Evolutionary conservation across 2,113 vertebrate species (phyloP).

Genomic region (Tamias sibiricus): DNA sequence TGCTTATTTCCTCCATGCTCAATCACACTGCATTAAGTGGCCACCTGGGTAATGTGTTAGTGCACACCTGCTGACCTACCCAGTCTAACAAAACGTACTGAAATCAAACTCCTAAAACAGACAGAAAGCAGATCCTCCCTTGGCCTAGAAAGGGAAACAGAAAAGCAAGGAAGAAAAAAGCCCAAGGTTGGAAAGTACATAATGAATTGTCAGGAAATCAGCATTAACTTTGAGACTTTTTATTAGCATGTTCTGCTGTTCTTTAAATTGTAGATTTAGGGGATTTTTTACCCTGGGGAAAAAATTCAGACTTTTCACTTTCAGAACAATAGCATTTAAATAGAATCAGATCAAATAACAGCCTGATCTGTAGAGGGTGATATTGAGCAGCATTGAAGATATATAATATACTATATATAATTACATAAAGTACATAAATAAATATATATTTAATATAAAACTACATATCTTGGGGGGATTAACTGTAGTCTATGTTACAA

Average conservation of each 20-base stretch:
- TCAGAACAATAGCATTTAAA: constrained; percentile 23
- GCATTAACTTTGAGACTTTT: neutral
- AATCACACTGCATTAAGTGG: constrained; percentile 71
- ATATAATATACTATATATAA: neutral
- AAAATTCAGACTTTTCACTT: constrained; percentile 5
- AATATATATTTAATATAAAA: neutral
- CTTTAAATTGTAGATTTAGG: constrained; percentile 3
- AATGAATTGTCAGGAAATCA: constrained; percentile 33
- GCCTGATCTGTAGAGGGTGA: neutral
- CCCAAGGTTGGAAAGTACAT: neutral
- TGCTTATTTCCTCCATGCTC: constrained; percentile 61
- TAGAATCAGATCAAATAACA: neutral
- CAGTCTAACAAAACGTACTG: constrained; percentile 32
- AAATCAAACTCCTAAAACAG: constrained; percentile 62
- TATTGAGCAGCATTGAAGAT: neutral
- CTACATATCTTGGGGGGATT: neutral
- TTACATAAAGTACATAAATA: neutral
- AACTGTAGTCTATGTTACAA: neutral
- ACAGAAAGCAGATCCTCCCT: constrained; percentile 49
- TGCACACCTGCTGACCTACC: constrained; percentile 67
- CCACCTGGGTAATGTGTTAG: constrained; percentile 72
- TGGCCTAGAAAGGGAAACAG: neutral
- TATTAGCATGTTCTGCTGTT: neutral
- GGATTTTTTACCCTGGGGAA: neutral
- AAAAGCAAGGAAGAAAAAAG: constrained; percentile 36